These are phyloP conservation scores for Noturus placidus DNA, from an alignment of 2,113 vertebrate species.

Conservation along the genomic window DNA sequence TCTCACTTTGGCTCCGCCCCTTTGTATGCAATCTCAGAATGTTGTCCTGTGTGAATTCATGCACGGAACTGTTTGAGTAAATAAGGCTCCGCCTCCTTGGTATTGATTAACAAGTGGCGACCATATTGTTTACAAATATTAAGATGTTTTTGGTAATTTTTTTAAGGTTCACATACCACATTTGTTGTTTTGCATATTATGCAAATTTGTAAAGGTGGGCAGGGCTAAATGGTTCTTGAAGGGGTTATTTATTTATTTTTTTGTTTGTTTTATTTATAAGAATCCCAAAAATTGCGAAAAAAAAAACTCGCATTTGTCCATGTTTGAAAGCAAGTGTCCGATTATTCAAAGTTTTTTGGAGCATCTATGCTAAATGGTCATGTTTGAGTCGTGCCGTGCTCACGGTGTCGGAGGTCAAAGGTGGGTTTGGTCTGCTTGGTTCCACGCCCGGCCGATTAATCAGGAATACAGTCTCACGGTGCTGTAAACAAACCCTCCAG, in stretches of 20 bases:
- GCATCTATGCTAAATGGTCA: too few relatives aligned
- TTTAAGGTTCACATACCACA: not conserved
- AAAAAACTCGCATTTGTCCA: too few relatives aligned
- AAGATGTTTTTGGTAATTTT: not conserved
- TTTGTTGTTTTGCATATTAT: not conserved
- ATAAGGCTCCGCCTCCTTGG: not conserved
- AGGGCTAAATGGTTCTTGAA: not conserved
- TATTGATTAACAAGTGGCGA: not conserved
- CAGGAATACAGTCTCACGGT: not conserved
- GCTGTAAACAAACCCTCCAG: not conserved
- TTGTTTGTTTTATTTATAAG: too few relatives aligned
- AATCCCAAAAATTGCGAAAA: too few relatives aligned
- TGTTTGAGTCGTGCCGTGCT: not conserved
- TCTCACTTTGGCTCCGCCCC: not conserved
- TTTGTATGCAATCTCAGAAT: not conserved
- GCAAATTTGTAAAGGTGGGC: not conserved
- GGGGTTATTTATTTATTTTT: too few relatives aligned
- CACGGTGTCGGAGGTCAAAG: not conserved
- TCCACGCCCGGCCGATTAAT: conserved; percentile 25
- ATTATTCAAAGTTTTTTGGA: too few relatives aligned
- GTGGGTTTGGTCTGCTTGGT: not conserved
- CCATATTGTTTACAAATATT: not conserved
- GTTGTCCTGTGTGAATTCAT: not conserved
- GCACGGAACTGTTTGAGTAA: not conserved
- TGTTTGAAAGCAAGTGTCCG: too few relatives aligned